These are phyloP conservation scores for Muschampia staudingeri DNA, from an alignment of 2,888 invertebrate genomes.

Conservation along the genomic window DNA sequence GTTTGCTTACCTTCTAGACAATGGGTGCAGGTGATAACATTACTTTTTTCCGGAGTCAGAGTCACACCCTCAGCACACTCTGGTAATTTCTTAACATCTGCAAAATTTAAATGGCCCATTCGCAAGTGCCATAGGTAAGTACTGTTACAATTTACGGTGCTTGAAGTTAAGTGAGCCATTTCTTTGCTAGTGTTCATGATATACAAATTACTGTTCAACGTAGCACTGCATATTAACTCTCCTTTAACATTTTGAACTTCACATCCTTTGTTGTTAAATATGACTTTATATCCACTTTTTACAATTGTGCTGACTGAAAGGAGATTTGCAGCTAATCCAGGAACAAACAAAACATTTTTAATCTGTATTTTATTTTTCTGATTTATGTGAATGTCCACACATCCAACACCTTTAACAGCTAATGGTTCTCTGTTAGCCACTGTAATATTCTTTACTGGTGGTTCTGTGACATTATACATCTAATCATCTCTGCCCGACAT, in stretches of 20 bases:
- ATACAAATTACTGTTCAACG: too few species aligned
- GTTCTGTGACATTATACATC: slow-evolving; percentile 18
- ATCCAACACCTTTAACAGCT: not conserved
- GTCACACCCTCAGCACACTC: too few species aligned
- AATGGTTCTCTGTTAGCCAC: not conserved
- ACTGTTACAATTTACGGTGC: too few species aligned
- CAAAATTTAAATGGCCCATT: too few species aligned
- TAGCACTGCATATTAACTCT: not conserved
- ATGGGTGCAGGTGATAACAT: too few species aligned
- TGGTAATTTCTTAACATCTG: too few species aligned
- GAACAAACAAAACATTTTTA: too few species aligned
- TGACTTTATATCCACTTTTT: not conserved
- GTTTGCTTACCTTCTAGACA: slow-evolving; percentile 57
- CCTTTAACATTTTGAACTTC: not conserved
- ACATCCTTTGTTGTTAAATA: not conserved
- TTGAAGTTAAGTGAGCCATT: too few species aligned
- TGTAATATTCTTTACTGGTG: not conserved
- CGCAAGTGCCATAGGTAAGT: too few species aligned
- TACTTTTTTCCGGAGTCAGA: too few species aligned
- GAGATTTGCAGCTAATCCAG: not conserved
- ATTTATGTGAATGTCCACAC: not conserved
- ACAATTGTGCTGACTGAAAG: slow-evolving; percentile 4
- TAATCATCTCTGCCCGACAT: slow-evolving; percentile 12
- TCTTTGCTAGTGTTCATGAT: too few species aligned
- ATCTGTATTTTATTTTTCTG: not conserved